phyloP scores from a whole-genome alignment of 2,113 vertebrate species.

The Siniperca knerii region DNA sequence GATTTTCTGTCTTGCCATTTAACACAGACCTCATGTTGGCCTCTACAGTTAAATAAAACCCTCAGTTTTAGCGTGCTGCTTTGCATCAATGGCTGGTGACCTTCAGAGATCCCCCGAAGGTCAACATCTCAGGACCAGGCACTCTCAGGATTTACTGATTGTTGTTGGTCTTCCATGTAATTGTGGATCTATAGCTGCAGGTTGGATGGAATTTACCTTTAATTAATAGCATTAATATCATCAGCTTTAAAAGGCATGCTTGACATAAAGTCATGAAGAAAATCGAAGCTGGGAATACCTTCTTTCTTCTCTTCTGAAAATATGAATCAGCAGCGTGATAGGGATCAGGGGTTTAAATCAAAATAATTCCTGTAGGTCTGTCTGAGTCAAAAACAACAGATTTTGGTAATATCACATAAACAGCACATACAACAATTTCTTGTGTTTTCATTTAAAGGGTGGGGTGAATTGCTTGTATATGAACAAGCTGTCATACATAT shows the following conservation, averaged over 20 bases:
- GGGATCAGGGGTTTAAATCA: background rate
- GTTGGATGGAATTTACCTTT: conserved; percentile 19
- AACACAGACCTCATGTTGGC: conserved; percentile 25
- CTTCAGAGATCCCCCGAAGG: conserved; percentile 7
- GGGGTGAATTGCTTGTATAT: background rate
- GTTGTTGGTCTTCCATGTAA: conserved; percentile 1
- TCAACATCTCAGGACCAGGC: background rate
- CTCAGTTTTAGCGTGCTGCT: background rate
- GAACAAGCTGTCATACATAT: background rate
- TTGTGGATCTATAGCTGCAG: conserved; percentile 7
- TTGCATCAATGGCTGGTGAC: conserved; percentile 2
- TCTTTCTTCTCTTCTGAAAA: background rate
- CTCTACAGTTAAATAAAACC: conserved; percentile 28
- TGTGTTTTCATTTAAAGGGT: background rate
- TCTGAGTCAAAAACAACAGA: background rate
- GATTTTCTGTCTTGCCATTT: conserved; percentile 54
- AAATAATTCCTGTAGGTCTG: background rate
- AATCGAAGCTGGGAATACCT: background rate
- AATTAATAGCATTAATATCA: conserved; percentile 5
- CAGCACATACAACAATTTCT: conserved; percentile 6
- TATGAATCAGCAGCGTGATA: background rate
- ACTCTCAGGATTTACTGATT: conserved; percentile 33
- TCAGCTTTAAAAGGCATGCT: conserved; percentile 15
- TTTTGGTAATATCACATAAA: background rate
- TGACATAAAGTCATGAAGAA: background rate